A percentile compares a stretch with the other conserved stretches of the same genome.
Conservation (phyloP, 2,888 invertebrate species). For the Eledone cirrhosa region DNA sequence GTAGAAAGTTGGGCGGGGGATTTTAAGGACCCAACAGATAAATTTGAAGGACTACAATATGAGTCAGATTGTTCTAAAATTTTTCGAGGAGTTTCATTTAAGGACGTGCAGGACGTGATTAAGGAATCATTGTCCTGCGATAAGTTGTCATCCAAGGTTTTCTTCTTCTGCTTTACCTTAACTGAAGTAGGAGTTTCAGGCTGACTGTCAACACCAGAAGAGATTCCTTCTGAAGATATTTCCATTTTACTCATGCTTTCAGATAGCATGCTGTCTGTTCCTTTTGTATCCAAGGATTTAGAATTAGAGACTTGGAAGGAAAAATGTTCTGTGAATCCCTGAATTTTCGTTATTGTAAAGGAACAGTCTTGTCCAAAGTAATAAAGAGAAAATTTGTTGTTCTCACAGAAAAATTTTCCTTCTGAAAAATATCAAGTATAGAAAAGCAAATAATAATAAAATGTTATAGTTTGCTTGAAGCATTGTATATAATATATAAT, state of each 20-base stretch:
- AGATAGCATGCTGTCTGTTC: slow-evolving; percentile 26
- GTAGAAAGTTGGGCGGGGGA: not conserved
- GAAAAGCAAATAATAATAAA: too few species aligned
- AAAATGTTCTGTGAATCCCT: not conserved
- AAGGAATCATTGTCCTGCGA: not conserved
- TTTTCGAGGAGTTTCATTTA: too few species aligned
- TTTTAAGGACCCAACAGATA: too few species aligned
- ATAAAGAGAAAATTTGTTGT: slow-evolving; percentile 36
- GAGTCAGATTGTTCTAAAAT: too few species aligned
- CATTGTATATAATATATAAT: too few species aligned
- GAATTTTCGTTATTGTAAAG: slow-evolving; percentile 40
- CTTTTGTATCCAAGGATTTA: not conserved
- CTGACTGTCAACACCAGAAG: not conserved
- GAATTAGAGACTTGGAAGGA: slow-evolving; percentile 9
- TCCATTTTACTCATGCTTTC: slow-evolving; percentile 36
- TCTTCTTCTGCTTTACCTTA: not conserved
- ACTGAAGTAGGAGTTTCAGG: not conserved
- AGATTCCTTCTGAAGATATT: slow-evolving; percentile 29
- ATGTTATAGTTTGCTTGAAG: too few species aligned
- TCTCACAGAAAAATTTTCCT: slow-evolving; percentile 40
- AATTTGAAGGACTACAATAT: too few species aligned
- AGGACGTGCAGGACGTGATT: too few species aligned
- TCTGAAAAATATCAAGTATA: slow-evolving; percentile 38
- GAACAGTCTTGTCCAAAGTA: slow-evolving; percentile 53
- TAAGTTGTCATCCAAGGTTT: slow-evolving; percentile 25